Evolutionary conservation across 2,888 invertebrate genomes (phyloP), one percentile per base, ranked within the genome.

Genomic region (Nymphalis polychloros): DNA sequence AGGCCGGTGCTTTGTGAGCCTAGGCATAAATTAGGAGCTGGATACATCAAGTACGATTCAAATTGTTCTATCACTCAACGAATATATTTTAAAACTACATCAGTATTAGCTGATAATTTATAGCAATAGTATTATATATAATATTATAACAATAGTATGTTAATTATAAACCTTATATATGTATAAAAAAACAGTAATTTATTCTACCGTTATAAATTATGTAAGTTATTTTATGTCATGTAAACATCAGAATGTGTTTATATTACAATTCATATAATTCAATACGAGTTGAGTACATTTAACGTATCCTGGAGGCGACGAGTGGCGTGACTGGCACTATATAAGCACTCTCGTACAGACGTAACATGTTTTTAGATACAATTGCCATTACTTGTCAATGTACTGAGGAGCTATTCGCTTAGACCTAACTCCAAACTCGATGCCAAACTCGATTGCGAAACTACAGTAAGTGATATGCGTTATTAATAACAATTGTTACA

Each of bases 341-440:
- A 75, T 69, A 80, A 86, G 83, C 70, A 76, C 81, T 69, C 85
- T 81, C 71, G 69, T 59, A 62, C 70, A 74, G 78, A 77, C 77
- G 72, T 78, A 78, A 81, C 78, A 76, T 82, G 80, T 82, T 82
- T 81, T 80, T 80, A 80, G 76, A 79, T 79, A 81, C 81, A 82
- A 80, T 79, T 77, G 77, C 77, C 71, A 75, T 70, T 49, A 41
- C 52, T 50, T 66, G 66, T 66, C 60, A 66, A 52, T 66, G 66
- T 64, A 49, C 49, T 49, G 8, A n/a, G 17, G 19, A 49, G 49
- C 49, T 41, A 41, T 41, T 41, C 41, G 41, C 41, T 41, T 8
- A 41, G 35, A 41, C 10, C 35, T 41, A 41, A 41, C 41, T 41
- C 41, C 13, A 41, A 41, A 41, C 13, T 41, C 41, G 41, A 10